Base-by-base conservation (phyloP, 2,888 invertebrate species). In the Drosophila picticornis region DNA sequence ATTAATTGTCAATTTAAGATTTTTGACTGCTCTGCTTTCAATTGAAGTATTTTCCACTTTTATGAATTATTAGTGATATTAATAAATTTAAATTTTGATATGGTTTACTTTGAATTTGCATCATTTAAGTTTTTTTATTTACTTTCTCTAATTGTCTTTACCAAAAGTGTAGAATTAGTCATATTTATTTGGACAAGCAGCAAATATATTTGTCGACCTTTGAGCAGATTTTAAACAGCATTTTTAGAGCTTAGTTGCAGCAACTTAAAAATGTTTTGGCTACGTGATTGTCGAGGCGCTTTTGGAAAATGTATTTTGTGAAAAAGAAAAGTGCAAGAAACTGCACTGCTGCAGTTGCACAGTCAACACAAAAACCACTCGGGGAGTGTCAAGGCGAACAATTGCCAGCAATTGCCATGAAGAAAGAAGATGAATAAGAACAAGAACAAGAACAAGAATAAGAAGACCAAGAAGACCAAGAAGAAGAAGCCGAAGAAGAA, bases 271-370 rank as follows among this genome's bases (percentile, higher is more conserved):
- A 32, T 64, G 40, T 52, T 34, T 11, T 16, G 32, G 27, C 22
- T 62, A 71, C 75, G 61, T 75, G 75, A 65, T 65, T 46, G 58
- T 19, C n/a, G 50, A 72, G 62, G 56, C 58, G 59, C 40, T 62
- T 62, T 61, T 22, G 25, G 11, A 27, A 62, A 52, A 57, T 32
- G 29, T 16, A 48, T 46, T 32, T 52, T 32, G 22, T 29, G 50
- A 58, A 52, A 52, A 62, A 36, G 25, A 31, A 25, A 62, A 62
- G 6, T 38, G 13, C 1, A 55, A 29, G 10, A 59, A 62, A 66
- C 25, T 72, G 77, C 77, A 72, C 25, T 76, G 77, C 77, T 56
- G 66, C 31, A 58, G 50, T 76, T 67, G 75, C 46, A 46, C 72
- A 67, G 56, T 55, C 48, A 27, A 27, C 64, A 27, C 29, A 46